Evolutionary conservation across 2,113 vertebrate genomes (phyloP).

Genomic region (Xenopus tropicalis): DNA sequence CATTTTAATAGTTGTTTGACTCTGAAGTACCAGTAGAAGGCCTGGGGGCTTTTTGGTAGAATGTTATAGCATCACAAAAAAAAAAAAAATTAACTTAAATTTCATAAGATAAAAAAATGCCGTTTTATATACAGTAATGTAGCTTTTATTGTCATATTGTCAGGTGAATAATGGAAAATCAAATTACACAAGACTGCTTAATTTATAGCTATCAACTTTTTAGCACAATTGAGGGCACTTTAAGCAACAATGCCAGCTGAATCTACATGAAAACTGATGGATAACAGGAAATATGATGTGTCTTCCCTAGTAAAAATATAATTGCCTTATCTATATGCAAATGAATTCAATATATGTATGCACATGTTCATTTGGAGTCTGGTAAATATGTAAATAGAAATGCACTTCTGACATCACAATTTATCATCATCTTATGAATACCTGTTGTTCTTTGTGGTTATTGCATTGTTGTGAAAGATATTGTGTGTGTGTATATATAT

Average conservation of each 20-base stretch:
- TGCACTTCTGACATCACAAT: conserved; percentile 37
- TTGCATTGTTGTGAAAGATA: background rate
- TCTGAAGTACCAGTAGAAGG: background rate
- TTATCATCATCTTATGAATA: conserved; percentile 33
- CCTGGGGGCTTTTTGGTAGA: background rate
- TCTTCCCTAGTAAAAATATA: conserved; percentile 34
- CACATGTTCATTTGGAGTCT: conserved; percentile 35
- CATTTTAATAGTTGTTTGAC: no score
- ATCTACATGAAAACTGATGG: conserved; percentile 19
- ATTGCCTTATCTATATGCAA: conserved; percentile 44
- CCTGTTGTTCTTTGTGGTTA: conserved; percentile 24
- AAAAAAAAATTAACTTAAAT: background rate
- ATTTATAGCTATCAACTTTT: conserved; percentile 22
- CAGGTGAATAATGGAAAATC: conserved; percentile 7
- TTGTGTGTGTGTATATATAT: no score
- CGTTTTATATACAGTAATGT: background rate
- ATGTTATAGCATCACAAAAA: background rate
- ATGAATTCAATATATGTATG: conserved; percentile 22
- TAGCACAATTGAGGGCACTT: conserved; percentile 21
- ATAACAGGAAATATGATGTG: conserved; percentile 31
- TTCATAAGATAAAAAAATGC: background rate
- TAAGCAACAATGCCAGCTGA: conserved; percentile 5
- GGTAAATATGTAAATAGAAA: conserved; percentile 42
- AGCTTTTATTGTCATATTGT: conserved; percentile 1
- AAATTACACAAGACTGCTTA: conserved; percentile 11